Evolutionary conservation across 2,113 vertebrate genomes (phyloP).

Genomic region (Meles meles): DNA sequence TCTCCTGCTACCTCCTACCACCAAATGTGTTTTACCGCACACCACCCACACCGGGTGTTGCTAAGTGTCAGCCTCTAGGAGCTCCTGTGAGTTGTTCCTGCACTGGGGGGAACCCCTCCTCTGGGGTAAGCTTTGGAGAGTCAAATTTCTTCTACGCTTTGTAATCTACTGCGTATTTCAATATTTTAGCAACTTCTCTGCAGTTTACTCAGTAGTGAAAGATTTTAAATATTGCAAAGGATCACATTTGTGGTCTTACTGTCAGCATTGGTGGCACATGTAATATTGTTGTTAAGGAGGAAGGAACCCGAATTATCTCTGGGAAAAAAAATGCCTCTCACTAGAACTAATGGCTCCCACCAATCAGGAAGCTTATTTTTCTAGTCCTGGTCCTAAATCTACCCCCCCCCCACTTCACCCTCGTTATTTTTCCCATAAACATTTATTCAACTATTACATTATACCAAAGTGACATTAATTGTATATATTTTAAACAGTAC

Average conservation of each 20-base stretch:
- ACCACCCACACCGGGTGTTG: too few relatives aligned
- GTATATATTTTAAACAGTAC: background rate
- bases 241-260: background rate
- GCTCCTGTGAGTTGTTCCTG: too few relatives aligned
- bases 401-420: too few relatives aligned
- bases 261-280: background rate
- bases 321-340: background rate
- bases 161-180: too few relatives aligned
- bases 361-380: background rate
- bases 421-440: background rate
- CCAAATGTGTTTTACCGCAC: background rate
- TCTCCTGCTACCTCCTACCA: accelerated
- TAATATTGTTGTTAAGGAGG: background rate
- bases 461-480: background rate
- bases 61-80: accelerated
- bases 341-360: background rate
- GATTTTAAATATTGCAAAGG: background rate
- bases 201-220: background rate
- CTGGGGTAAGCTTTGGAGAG: background rate
- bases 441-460: background rate
- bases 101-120: background rate
- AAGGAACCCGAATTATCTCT: background rate
- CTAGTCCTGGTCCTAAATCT: too few relatives aligned
- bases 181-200: background rate
- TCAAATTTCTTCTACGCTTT: background rate